A percentile compares a stretch with the other conserved stretches of the same genome.
Conservation (phyloP, 2,113 vertebrate species). For the Nerophis ophidion region DNA sequence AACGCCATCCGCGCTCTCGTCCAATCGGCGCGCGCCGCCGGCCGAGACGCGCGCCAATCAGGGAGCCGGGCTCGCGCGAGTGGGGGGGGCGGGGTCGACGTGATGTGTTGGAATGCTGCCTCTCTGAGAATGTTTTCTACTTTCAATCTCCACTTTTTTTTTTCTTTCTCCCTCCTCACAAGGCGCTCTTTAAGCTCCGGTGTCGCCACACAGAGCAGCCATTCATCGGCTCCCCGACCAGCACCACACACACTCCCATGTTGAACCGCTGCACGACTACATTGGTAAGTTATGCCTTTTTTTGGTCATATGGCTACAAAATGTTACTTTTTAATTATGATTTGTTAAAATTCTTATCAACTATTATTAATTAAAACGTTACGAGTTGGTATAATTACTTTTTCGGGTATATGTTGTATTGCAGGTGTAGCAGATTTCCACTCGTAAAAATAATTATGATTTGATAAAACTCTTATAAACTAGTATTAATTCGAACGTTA, state of each 20-base stretch:
- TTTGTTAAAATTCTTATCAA: background rate
- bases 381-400: background rate
- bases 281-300: constrained; percentile 68
- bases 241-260: constrained; percentile 69
- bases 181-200: constrained; percentile 78
- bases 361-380: background rate
- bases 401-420: background rate
- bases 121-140: constrained; percentile 75
- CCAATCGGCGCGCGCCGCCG: constrained; percentile 21
- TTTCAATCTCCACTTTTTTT: constrained; percentile 68
- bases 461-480: background rate
- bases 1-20: constrained; percentile 16
- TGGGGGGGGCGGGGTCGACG: constrained; percentile 23
- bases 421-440: constrained; percentile 35
- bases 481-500: background rate
- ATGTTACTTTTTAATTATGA: background rate
- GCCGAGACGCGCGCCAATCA: constrained; percentile 14
- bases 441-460: background rate
- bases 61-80: constrained; percentile 24
- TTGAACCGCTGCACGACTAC: constrained; percentile 60
- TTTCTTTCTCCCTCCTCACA: constrained; percentile 63
- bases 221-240: constrained; percentile 72
- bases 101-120: constrained; percentile 58
- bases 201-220: constrained; percentile 76
- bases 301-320: background rate